Conservation (phyloP, 2,113 vertebrate species). For the Laticauda colubrina region DNA sequence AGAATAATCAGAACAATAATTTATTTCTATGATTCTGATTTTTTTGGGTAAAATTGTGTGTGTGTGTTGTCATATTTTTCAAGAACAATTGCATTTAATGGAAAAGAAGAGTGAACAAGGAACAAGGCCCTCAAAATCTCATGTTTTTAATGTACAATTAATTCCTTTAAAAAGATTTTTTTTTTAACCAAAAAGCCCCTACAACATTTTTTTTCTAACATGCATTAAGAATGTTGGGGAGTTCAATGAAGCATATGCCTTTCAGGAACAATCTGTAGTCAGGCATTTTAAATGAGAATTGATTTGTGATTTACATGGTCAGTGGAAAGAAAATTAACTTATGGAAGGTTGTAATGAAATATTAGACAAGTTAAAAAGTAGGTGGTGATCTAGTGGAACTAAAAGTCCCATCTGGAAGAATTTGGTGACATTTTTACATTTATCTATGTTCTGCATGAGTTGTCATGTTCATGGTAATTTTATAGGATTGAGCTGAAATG, state of each 20-base stretch:
- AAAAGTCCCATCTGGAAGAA: conserved; percentile 96
- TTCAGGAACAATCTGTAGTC: conserved; percentile 94
- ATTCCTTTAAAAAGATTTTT: conserved; percentile 67
- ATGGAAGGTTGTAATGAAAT: conserved; percentile 98
- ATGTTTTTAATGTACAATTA: conserved; percentile 77
- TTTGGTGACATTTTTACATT: conserved; percentile 99
- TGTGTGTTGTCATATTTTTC: conserved; percentile 33
- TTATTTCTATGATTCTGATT: conserved; percentile 33
- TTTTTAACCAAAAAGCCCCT: conserved; percentile 21
- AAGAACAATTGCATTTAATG: conserved; percentile 49
- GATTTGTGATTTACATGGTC: conserved; percentile 99
- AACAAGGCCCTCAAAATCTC: conserved; percentile 41
- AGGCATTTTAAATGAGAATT: conserved; percentile 99
- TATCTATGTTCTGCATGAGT: conserved; percentile 98
- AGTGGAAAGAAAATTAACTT: conserved; percentile 98
- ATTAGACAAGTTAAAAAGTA: conserved; percentile 96
- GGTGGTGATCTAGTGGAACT: conserved; percentile 97
- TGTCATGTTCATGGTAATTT: conserved; percentile 99
- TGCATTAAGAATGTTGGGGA: conserved; percentile 82
- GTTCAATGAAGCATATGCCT: conserved; percentile 80
- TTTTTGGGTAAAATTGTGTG: conserved; percentile 2
- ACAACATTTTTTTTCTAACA: conserved; percentile 79
- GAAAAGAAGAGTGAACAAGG: background rate
- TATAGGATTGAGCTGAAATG: conserved; percentile 97
- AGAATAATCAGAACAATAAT: conserved; percentile 16